Percentiles rank a stretch among this genome's conserved stretches.
Evolutionary conservation across 2,797 vertebrate genomes (phyloP).

Genomic region (Acanthopagrus latus): DNA sequence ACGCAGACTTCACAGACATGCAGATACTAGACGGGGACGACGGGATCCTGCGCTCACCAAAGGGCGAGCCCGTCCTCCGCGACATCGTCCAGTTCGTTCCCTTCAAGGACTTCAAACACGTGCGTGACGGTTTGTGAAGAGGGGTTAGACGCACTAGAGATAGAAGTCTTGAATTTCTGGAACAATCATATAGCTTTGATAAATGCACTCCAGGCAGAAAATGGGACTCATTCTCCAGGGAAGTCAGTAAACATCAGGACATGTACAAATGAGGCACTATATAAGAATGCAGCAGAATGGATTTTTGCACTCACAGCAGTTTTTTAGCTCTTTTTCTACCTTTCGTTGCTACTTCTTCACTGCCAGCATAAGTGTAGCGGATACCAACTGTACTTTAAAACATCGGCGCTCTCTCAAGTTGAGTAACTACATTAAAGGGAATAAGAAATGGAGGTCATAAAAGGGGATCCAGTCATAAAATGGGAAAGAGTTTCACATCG

Average conservation of each 20-base stretch:
- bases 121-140: constrained; percentile 76
- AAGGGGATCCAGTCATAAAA: constrained; percentile 11
- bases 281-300: constrained; percentile 26
- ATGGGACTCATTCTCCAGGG: constrained; percentile 12
- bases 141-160: not conserved
- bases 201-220: constrained; percentile 16
- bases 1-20: constrained; percentile 99
- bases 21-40: constrained; percentile 98
- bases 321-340: constrained; percentile 18
- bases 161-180: constrained; percentile 1
- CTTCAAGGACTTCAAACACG: constrained; percentile 99
- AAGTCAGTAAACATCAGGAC: constrained; percentile 22
- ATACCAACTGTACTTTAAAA: not conserved
- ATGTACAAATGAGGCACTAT: constrained; percentile 12
- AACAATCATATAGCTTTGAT: not conserved
- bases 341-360: not conserved
- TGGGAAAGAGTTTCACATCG: constrained; percentile 3
- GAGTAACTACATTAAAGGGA: constrained; percentile 22
- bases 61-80: constrained; percentile 96
- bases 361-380: not conserved
- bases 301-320: constrained; percentile 8
- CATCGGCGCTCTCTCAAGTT: not conserved
- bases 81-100: constrained; percentile 99
- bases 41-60: constrained; percentile 96
- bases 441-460: constrained; percentile 15